Conservation (phyloP, 2,113 vertebrate species). For the Tragulus kanchil region DNA sequence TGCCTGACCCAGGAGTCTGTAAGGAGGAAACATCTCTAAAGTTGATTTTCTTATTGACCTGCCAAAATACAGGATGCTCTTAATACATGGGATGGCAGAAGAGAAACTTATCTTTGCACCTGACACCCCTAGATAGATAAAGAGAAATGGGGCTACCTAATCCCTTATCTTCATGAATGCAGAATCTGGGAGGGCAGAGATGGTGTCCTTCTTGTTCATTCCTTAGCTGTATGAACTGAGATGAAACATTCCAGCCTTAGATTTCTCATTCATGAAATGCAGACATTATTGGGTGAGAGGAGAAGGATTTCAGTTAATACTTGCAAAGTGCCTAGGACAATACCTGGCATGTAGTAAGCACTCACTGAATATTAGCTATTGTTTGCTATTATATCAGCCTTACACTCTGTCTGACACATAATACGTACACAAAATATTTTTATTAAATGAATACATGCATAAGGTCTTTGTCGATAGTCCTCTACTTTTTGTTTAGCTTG, state of each 20-base stretch:
- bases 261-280: background rate
- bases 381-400: background rate
- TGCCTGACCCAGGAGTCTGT: background rate
- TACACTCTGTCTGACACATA: background rate
- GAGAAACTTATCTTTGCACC: background rate
- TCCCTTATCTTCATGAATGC: background rate
- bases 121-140: background rate
- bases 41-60: background rate
- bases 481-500: background rate
- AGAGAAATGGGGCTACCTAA: background rate
- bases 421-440: constrained; percentile 24
- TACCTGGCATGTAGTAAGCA: background rate
- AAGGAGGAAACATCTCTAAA: background rate
- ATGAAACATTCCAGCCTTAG: background rate
- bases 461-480: background rate
- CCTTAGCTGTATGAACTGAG: background rate
- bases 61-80: background rate
- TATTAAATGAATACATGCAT: background rate
- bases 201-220: background rate
- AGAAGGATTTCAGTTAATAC: background rate
- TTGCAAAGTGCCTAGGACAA: background rate
- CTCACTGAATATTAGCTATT: background rate
- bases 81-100: background rate
- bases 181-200: background rate
- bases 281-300: background rate